phyloP scores from a whole-genome alignment of 2,888 invertebrate species.

The Ditula angustiorana region DNA sequence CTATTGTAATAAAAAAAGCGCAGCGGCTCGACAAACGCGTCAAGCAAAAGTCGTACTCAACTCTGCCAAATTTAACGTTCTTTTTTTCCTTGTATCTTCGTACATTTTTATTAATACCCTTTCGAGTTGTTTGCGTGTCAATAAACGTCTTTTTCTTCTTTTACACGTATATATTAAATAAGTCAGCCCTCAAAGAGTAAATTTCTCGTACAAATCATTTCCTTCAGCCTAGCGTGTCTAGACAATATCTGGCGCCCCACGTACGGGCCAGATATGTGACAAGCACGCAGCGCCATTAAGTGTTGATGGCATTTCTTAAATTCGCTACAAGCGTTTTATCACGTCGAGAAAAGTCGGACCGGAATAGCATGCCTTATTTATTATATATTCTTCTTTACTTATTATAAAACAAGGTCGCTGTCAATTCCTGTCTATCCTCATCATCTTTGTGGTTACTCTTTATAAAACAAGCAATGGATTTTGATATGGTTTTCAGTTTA shows the following conservation, averaged over 20 bases:
- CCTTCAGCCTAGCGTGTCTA: constrained; percentile 45
- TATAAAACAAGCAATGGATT: no score
- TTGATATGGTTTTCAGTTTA: no score
- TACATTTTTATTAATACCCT: neutral
- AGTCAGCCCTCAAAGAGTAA: neutral
- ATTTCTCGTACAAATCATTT: constrained; percentile 26
- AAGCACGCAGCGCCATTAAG: constrained; percentile 13
- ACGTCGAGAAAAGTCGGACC: neutral
- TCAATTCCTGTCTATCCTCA: no score
- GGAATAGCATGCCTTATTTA: no score
- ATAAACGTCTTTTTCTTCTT: neutral
- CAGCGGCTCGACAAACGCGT: no score
- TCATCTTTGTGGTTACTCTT: no score
- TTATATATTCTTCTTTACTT: no score
- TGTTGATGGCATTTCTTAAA: constrained; percentile 33
- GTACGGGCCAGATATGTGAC: constrained; percentile 39
- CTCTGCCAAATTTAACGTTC: no score
- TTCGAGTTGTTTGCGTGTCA: neutral
- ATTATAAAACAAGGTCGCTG: no score
- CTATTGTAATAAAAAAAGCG: no score
- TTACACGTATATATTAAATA: neutral
- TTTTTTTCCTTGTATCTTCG: neutral
- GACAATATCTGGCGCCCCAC: constrained; percentile 47
- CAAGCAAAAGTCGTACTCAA: no score
- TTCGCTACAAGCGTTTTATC: neutral